These are phyloP conservation scores for Sarcophaga caerulescens DNA, from an alignment of 2,888 invertebrate genomes.

Conservation along the genomic window DNA sequence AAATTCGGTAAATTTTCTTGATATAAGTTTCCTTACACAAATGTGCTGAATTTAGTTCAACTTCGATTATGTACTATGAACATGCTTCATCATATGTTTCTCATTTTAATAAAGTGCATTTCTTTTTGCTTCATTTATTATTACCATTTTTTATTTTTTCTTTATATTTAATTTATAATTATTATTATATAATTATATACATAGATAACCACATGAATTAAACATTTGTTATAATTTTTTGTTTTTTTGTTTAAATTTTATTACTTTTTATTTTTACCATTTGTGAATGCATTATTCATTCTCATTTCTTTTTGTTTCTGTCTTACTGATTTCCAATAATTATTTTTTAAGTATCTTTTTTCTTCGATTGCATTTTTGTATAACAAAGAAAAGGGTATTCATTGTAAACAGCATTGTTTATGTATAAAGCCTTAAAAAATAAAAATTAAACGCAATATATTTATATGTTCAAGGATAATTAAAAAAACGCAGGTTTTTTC, in stretches of 20 bases:
- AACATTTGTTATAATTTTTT: slow-evolving; percentile 37
- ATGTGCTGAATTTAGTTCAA: too few species aligned
- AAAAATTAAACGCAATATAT: slow-evolving; percentile 4
- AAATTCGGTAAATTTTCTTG: too few species aligned
- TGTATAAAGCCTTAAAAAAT: slow-evolving; percentile 13
- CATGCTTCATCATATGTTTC: not conserved
- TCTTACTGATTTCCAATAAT: slow-evolving; percentile 22
- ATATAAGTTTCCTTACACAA: too few species aligned
- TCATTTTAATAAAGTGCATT: not conserved
- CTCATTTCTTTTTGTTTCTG: not conserved
- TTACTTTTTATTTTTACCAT: slow-evolving; percentile 38
- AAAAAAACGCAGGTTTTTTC: not conserved
- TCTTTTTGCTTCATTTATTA: slow-evolving; percentile 32
- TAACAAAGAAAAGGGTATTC: slow-evolving; percentile 2
- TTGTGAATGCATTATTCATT: slow-evolving; percentile 18
- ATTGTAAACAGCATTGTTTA: slow-evolving; percentile 15
- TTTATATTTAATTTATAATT: slow-evolving; percentile 75
- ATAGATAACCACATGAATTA: slow-evolving; percentile 79
- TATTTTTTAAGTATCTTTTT: not conserved
- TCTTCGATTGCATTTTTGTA: not conserved
- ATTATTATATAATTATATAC: slow-evolving; percentile 79
- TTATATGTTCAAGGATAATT: slow-evolving; percentile 19
- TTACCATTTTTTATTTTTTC: slow-evolving; percentile 54
- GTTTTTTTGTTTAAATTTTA: slow-evolving; percentile 15
- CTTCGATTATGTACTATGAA: too few species aligned